These are phyloP conservation scores for Catharus minimus DNA, from an alignment of 2,113 vertebrate species.

Conservation along the genomic window DNA sequence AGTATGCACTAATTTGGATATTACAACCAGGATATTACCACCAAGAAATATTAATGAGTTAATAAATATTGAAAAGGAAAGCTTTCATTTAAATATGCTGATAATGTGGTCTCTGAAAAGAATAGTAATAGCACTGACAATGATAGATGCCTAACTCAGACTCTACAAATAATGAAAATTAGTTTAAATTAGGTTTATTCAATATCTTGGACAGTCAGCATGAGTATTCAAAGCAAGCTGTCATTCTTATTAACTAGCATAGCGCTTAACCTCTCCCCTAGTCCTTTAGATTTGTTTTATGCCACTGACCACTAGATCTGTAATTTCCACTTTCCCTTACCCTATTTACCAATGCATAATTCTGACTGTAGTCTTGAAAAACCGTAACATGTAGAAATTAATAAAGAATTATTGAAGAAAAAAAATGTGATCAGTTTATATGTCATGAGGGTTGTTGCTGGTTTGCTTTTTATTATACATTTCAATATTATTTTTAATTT, in stretches of 20 bases:
- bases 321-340: not conserved
- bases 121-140: conserved; percentile 26
- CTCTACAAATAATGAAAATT: conserved; percentile 43
- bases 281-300: conserved; percentile 18
- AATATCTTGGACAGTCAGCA: conserved; percentile 29
- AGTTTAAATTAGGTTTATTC: conserved; percentile 56
- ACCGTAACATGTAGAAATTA: not conserved
- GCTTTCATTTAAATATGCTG: conserved; percentile 48
- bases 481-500: not conserved
- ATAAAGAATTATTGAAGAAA: not conserved
- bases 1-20: conserved; percentile 49
- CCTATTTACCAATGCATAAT: not conserved
- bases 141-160: conserved; percentile 32
- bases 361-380: not conserved
- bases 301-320: not conserved
- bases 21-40: conserved; percentile 44
- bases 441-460: not conserved
- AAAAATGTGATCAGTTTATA: not conserved
- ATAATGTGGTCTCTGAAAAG: conserved; percentile 27
- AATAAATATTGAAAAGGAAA: conserved; percentile 66
- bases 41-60: conserved; percentile 58
- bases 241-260: conserved; percentile 52
- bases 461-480: not conserved
- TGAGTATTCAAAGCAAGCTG: conserved; percentile 52
- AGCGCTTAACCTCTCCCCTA: conserved; percentile 51